A percentile compares a stretch with the other conserved stretches of the same genome.
phyloP scores from a whole-genome alignment of 2,797 vertebrate species.

The Dendrocincla tyrannina region DNA sequence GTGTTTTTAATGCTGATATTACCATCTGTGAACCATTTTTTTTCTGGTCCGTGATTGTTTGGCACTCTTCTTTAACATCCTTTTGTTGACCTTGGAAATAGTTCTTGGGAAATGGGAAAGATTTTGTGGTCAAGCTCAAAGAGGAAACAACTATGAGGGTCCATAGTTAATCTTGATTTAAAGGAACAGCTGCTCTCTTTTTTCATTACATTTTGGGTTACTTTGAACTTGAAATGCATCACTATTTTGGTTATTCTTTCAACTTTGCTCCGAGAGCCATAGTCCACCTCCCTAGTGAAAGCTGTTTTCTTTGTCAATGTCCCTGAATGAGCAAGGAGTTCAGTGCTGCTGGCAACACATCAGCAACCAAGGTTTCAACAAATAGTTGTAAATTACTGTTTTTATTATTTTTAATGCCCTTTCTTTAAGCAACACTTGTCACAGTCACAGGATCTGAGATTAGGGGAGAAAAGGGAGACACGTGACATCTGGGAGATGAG shows the following conservation, averaged over 20 bases:
- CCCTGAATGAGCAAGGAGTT: not conserved
- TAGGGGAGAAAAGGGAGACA: not conserved
- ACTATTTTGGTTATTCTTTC: not conserved
- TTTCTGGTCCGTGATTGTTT: not conserved
- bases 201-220: not conserved
- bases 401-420: not conserved
- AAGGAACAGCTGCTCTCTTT: not conserved
- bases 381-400: not conserved
- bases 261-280: not conserved
- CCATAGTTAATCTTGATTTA: not conserved
- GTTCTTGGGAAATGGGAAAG: not conserved
- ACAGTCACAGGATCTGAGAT: not conserved
- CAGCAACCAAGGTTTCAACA: not conserved
- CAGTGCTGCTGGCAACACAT: not conserved
- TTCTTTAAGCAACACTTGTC: not conserved
- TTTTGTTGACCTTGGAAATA: slow-evolving; percentile 20
- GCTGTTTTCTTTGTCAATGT: not conserved
- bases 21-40: not conserved
- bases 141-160: not conserved
- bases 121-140: slow-evolving; percentile 5
- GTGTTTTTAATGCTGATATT: not conserved
- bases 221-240: not conserved
- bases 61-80: not conserved
- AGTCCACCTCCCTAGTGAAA: not conserved
- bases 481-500: accelerated